These are phyloP conservation scores for Notocelia uddmanniana DNA, from an alignment of 2,888 invertebrate genomes.

Conservation along the genomic window DNA sequence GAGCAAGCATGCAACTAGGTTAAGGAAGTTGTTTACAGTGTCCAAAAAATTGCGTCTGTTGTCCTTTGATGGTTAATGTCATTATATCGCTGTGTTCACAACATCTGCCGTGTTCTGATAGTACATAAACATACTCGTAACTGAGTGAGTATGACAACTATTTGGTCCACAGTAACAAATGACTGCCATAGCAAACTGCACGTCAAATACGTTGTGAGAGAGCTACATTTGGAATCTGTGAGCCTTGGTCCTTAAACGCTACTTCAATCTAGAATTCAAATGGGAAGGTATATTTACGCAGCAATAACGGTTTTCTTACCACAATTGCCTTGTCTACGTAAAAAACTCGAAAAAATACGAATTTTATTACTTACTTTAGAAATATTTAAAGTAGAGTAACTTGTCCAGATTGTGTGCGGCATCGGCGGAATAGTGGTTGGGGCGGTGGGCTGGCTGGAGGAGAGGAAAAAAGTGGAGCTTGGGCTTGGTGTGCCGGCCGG, in stretches of 20 bases:
- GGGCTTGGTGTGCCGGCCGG: conserved; percentile 86
- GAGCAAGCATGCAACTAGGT: neutral
- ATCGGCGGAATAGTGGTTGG: conserved; percentile 85
- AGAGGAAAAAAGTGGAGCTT: conserved; percentile 78
- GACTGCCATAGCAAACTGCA: no score
- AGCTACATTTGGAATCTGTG: no score
- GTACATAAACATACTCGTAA: no score
- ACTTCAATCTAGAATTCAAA: no score
- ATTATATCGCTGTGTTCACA: neutral
- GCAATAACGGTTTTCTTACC: no score
- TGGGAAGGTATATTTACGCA: no score
- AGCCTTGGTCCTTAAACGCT: no score
- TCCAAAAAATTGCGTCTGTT: neutral
- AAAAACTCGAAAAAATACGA: neutral
- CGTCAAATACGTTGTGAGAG: no score
- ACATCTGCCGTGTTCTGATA: no score
- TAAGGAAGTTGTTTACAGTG: neutral
- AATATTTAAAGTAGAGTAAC: neutral
- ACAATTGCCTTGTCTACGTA: no score
- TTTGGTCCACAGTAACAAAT: no score
- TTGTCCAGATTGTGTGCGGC: conserved; percentile 85
- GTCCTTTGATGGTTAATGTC: conserved; percentile 1
- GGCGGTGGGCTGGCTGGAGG: conserved; percentile 86
- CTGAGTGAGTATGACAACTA: no score
- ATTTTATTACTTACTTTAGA: neutral